A percentile compares a stretch with the other conserved stretches of the same genome.
phyloP scores from a whole-genome alignment of 1,140 invertebrate species.

The Megalonaias nervosa region DNA sequence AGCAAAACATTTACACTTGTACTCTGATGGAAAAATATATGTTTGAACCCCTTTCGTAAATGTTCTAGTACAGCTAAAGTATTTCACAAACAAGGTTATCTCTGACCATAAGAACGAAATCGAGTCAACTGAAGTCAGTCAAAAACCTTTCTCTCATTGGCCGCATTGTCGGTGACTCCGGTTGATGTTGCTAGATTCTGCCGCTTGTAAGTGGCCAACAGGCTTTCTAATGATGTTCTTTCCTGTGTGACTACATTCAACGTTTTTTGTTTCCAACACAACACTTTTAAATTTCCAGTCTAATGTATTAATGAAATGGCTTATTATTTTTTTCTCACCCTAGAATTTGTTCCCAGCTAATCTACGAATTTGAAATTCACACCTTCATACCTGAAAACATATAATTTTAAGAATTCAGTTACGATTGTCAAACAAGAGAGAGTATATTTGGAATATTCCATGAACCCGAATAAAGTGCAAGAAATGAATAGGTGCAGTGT shows the following conservation, averaged over 20 bases:
- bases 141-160: constrained; percentile 23
- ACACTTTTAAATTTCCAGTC: background rate
- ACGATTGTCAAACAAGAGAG: no score
- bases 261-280: background rate
- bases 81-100: constrained; percentile 20
- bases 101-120: constrained; percentile 29
- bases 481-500: background rate
- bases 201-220: background rate
- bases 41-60: background rate
- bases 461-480: no score
- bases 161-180: constrained; percentile 26
- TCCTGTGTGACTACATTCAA: background rate
- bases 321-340: no score
- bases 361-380: no score
- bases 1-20: constrained; percentile 10
- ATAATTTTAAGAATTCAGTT: no score
- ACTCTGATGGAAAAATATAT: constrained; percentile 29
- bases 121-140: constrained; percentile 6
- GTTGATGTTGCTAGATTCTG: constrained; percentile 5
- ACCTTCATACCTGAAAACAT: no score
- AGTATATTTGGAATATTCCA: no score
- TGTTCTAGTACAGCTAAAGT: constrained; percentile 14
- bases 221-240: background rate
- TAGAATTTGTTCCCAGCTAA: no score
- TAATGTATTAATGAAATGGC: background rate